Percentiles rank a stretch among this genome's conserved stretches.
Conservation (phyloP, 30 jellyfish, hydroid and myxozoan genomes). For the Rhopilema esculentum region DNA sequence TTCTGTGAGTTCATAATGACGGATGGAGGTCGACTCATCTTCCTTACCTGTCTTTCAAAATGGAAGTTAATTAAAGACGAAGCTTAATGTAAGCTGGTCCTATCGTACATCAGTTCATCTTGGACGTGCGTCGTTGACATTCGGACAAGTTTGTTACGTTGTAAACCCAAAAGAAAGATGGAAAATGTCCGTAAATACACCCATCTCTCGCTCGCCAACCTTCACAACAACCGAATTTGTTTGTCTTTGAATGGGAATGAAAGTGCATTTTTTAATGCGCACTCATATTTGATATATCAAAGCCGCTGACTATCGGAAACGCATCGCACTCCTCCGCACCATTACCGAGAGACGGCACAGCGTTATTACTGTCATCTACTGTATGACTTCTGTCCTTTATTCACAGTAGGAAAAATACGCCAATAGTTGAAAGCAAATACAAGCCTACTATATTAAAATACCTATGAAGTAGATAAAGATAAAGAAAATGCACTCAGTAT, state of each 20-base stretch:
- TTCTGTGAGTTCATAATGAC: constrained; percentile 76
- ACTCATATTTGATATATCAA: constrained; percentile 1
- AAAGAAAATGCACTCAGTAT: no score
- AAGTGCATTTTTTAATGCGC: constrained; percentile 33
- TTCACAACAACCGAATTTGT: constrained; percentile 20
- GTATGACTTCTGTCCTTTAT: no score
- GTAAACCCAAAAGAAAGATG: neutral
- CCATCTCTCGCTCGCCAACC: neutral
- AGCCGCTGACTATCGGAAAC: constrained; percentile 48
- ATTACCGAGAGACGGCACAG: neutral
- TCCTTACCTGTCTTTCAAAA: neutral
- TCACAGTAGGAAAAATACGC: no score
- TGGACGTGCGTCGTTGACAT: neutral
- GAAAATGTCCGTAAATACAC: neutral
- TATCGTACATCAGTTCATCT: neutral
- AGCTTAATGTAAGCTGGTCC: neutral
- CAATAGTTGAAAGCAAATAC: no score
- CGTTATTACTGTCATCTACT: neutral
- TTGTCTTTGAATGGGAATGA: constrained; percentile 12
- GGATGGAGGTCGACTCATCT: constrained; percentile 86
- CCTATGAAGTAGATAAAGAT: no score
- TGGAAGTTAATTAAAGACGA: neutral
- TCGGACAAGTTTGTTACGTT: neutral
- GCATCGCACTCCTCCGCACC: neutral
- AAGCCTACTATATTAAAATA: no score